Base-by-base conservation (phyloP, 2,797 vertebrate genomes). In the Danio aesculapii region DNA sequence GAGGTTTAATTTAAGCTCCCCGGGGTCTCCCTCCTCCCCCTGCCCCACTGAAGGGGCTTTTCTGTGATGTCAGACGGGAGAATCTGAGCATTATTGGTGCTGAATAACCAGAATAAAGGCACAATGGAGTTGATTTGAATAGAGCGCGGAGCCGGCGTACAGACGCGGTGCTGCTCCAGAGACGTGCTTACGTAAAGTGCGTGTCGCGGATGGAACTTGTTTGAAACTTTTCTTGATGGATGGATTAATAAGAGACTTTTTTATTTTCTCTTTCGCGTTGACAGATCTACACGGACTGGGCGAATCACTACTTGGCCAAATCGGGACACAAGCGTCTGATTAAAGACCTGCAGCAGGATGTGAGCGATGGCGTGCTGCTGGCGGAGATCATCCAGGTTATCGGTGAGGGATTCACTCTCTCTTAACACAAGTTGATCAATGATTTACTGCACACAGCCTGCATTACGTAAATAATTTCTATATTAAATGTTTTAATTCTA, bases 231-330 rank as follows among this genome's bases (percentile, higher is more conserved):
- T 81, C 50, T 69, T 66, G 39, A 77, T 69, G 52, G 41, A 77
- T 47, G 39, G 19, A 44, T 66, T 46, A 46, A 75, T 44, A 19
- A 77, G 43, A 43, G 4, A 6, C 14, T 80, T 74, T 76, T 81
- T 68, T 52, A 46, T 39, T 0, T 82, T 8, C 84, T 73, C 41
- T 79, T 6, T 82, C 66, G 80, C 80, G 52, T 79, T 70, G 21
- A 71, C 91, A 99, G 98, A 99, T 99, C 94, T 99, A 99, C 89
- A 99, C 97, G 0, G 98, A 99, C 92, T 99, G 98, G 98, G 98
- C 98, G 84, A 99, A 99, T 91, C 98, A 99, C 87, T 99, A 99
- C 85, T 93, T 99, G 67, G 96, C 96, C 79, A 99, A 97, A 90
- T 99, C 98, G 0, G 98, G 98, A 87, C 95, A 98, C 91, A 98